Percentiles rank a stretch among this genome's conserved stretches.
These are phyloP conservation scores for Montipora efflorescens DNA, from an alignment of 64 coral and sea anemone genomes.

Conservation along the genomic window DNA sequence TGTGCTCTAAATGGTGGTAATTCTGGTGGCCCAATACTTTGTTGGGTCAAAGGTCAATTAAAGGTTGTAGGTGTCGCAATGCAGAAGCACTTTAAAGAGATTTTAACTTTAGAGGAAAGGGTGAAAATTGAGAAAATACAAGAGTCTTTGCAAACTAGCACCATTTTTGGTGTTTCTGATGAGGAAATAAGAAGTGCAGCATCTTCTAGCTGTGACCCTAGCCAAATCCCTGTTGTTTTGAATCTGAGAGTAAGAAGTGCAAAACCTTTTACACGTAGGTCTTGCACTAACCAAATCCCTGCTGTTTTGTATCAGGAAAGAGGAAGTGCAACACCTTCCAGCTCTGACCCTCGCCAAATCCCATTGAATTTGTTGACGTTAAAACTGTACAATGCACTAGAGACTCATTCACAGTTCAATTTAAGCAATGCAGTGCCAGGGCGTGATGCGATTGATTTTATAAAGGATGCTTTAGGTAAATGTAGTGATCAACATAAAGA, in stretches of 20 bases:
- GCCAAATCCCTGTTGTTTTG: background rate
- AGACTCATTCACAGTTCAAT: background rate
- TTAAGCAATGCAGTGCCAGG: background rate
- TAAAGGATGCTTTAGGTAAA: background rate
- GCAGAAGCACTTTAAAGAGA: conserved; percentile 6
- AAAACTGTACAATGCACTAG: background rate
- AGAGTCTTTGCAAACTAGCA: too few relatives aligned
- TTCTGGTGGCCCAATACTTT: background rate
- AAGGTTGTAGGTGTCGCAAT: conserved; percentile 1
- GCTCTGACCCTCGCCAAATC: too few relatives aligned
- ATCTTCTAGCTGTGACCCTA: background rate
- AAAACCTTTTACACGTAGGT: background rate
- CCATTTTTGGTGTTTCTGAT: too few relatives aligned
- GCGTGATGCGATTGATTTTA: background rate
- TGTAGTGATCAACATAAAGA: background rate
- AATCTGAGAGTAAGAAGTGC: background rate
- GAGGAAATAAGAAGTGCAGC: background rate
- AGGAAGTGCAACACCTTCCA: background rate
- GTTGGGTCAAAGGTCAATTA: background rate
- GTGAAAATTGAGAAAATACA: too few relatives aligned
- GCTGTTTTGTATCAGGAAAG: background rate
- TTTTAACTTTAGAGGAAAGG: background rate
- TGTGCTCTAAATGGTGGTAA: background rate
- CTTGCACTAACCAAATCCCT: too few relatives aligned
- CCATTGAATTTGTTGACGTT: background rate